Evolutionary conservation across 2,797 vertebrate genomes (phyloP).

Genomic region (Enoplosus armatus): DNA sequence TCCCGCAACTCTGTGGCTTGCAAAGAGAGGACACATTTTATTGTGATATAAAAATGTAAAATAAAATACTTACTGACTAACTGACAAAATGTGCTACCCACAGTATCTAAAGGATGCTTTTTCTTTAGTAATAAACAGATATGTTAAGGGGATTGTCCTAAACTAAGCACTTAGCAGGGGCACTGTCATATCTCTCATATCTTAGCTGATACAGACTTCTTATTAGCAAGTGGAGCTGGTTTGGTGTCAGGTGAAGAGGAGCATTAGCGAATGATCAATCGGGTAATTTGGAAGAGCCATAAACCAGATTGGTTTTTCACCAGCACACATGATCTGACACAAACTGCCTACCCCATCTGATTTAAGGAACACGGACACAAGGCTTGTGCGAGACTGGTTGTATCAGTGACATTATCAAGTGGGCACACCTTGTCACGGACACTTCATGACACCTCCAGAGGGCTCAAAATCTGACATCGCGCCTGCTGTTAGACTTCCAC

Average conservation of each 20-base stretch:
- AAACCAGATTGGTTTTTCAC: slow-evolving; percentile 38
- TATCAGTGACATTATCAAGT: slow-evolving; percentile 48
- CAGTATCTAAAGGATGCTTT: background rate
- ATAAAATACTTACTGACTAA: background rate
- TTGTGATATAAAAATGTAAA: slow-evolving; percentile 11
- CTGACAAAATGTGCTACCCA: background rate
- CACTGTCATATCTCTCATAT: background rate
- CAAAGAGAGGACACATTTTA: slow-evolving; percentile 36
- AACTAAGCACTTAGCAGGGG: background rate
- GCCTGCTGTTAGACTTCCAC: slow-evolving; percentile 20
- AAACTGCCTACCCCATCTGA: slow-evolving; percentile 10
- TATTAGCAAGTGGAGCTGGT: slow-evolving; percentile 7
- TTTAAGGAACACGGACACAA: slow-evolving; percentile 17
- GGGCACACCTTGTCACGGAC: slow-evolving; percentile 45
- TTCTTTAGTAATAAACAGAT: background rate
- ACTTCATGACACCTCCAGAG: slow-evolving; percentile 33
- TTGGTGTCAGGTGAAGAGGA: slow-evolving; percentile 35
- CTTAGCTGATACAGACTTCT: slow-evolving; percentile 7
- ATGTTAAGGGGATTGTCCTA: background rate
- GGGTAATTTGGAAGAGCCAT: slow-evolving; percentile 31
- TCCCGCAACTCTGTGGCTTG: slow-evolving; percentile 13
- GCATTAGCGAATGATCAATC: slow-evolving; percentile 33
- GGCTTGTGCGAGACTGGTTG: slow-evolving; percentile 6
- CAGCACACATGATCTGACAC: slow-evolving; percentile 19
- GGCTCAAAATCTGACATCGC: slow-evolving; percentile 23